Evolutionary conservation across 2,888 invertebrate species (phyloP).

Genomic region (Plebejus melissa): DNA sequence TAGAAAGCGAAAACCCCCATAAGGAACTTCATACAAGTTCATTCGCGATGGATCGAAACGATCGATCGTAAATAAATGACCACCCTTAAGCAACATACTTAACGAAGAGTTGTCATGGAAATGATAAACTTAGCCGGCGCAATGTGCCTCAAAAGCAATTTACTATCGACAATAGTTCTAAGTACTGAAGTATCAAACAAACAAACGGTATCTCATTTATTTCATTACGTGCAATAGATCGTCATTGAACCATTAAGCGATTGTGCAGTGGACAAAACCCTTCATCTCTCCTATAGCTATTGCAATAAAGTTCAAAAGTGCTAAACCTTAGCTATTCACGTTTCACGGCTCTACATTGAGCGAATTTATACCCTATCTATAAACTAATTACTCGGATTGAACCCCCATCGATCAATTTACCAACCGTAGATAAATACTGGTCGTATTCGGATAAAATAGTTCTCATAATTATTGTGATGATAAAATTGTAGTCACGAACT

Average conservation of each 20-base stretch:
- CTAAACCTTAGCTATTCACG: neutral
- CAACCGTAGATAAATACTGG: neutral
- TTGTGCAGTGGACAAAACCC: neutral
- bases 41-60: neutral
- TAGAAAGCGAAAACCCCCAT: neutral
- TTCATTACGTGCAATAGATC: constrained; percentile 11
- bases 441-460: constrained; percentile 2
- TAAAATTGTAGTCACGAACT: neutral
- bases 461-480: neutral
- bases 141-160: neutral
- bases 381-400: constrained; percentile 5
- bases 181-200: constrained; percentile 6
- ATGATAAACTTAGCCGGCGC: neutral
- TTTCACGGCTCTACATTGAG: neutral
- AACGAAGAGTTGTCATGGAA: neutral
- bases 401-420: constrained; percentile 3
- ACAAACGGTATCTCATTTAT: constrained; percentile 5
- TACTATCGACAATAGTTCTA: constrained; percentile 14
- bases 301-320: neutral
- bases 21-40: neutral
- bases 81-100: neutral
- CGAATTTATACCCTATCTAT: constrained; percentile 4
- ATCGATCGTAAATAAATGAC: neutral
- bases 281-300: neutral
- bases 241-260: neutral